Evolutionary conservation across 30 jellyfish, hydroid and myxozoan genomes (phyloP), one percentile per base, ranked within the genome.

Genomic region (Aurelia aurita): DNA sequence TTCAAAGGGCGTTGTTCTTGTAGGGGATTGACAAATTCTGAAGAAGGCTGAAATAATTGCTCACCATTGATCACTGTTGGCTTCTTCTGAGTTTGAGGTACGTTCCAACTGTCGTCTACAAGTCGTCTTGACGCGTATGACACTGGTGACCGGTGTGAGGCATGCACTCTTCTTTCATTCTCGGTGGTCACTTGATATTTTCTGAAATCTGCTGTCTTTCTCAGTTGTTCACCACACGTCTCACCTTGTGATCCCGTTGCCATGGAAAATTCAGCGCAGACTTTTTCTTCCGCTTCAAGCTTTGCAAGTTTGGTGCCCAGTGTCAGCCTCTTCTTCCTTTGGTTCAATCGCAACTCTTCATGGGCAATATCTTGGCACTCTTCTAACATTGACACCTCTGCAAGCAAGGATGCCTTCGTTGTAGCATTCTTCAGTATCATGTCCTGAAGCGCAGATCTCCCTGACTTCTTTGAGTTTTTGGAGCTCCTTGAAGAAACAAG

Each of bases 351-450:
- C 63, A 69, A 32, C 81, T 69, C 81, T 32, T 69, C 65, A 6
- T 69, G 12, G 65, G 65, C 81, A 72, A 72, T 72, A 47, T 72
- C 84, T 29, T 72, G 84, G 47, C 51, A 39, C 27, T 44, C 84
- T 15, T 44, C 70, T 20, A 72, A 27, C 84, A 72, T 72, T 15
- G 70, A 72, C 46, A 69, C 84, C 70, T 72, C 84, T 29, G 49
- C 84, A 72, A 72, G 84, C 84, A 72, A 57, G 59, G 84, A 72
- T 72, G 84, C 84, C 31, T 72, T 72, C 31, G 45, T 46, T 72
- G 84, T 45, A 18, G 84, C 84, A 72, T 72, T 44, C 47, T 45
- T 72, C 84, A 72, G 47, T 69, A 72, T 72, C 84, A 72, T 43
- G 46, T 72, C 84, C 69, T 15, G 69, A 20, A 72, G 84, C 15